These are phyloP conservation scores for Globia sparganii DNA, from an alignment of 2,888 invertebrate species.

Conservation along the genomic window DNA sequence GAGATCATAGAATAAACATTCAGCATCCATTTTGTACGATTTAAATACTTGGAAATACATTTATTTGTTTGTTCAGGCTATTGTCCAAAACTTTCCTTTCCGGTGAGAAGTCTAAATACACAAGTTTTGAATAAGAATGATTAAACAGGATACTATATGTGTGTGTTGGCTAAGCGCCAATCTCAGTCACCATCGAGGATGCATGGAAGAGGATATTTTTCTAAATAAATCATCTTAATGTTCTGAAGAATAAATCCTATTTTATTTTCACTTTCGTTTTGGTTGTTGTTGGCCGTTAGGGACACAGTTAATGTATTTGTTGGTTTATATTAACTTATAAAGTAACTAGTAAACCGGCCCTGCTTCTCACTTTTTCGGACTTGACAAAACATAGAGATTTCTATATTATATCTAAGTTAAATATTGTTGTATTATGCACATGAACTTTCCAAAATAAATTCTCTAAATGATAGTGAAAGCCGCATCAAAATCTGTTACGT, in stretches of 20 bases:
- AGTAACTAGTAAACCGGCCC: not conserved
- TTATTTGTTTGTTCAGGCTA: slow-evolving; percentile 55
- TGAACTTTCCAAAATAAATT: not conserved
- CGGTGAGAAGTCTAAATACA: slow-evolving; percentile 56
- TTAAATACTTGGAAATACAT: slow-evolving; percentile 34
- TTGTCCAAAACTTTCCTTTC: slow-evolving; percentile 64
- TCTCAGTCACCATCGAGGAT: slow-evolving; percentile 52
- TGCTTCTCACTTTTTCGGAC: not conserved
- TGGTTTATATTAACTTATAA: slow-evolving; percentile 16
- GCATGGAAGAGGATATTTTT: slow-evolving; percentile 56
- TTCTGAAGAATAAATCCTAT: slow-evolving; percentile 49
- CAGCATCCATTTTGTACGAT: slow-evolving; percentile 16
- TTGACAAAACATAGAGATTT: not conserved
- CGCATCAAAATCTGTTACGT: not conserved
- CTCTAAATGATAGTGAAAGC: not conserved
- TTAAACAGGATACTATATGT: slow-evolving; percentile 60
- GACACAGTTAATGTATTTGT: slow-evolving; percentile 8
- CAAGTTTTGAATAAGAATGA: slow-evolving; percentile 64
- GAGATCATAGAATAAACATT: slow-evolving; percentile 46
- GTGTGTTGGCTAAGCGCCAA: slow-evolving; percentile 61
- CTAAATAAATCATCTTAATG: slow-evolving; percentile 65
- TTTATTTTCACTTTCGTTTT: slow-evolving; percentile 49
- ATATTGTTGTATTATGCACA: not conserved
- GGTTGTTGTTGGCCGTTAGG: slow-evolving; percentile 37
- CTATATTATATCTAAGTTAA: not conserved